Percentiles rank a stretch among this genome's conserved stretches.
phyloP scores from a whole-genome alignment of 2,797 vertebrate species.

The Channa striata region DNA sequence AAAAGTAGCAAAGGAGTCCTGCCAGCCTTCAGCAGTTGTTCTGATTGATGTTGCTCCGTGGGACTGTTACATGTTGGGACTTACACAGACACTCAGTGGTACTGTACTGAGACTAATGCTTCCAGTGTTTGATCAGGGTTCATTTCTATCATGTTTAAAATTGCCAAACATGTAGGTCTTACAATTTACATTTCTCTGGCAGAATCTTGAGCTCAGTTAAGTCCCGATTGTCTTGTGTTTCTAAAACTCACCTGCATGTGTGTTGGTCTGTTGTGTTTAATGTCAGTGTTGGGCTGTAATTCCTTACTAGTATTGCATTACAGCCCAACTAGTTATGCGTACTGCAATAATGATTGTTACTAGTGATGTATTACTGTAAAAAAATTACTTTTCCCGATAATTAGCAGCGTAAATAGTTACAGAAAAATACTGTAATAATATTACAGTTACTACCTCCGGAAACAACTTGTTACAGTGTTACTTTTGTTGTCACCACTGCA shows the following conservation, averaged over 20 bases:
- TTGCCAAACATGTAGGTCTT: neutral
- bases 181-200: neutral
- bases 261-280: conserved; percentile 46
- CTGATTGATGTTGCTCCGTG: conserved; percentile 82
- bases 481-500: no score
- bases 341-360: no score
- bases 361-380: no score
- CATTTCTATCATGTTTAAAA: neutral
- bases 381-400: no score
- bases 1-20: conserved; percentile 36
- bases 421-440: no score
- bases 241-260: conserved; percentile 46
- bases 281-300: no score
- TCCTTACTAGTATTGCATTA: no score
- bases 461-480: no score
- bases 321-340: no score
- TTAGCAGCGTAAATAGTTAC: no score
- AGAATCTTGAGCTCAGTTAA: conserved; percentile 12
- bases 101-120: conserved; percentile 5
- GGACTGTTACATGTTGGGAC: conserved; percentile 84
- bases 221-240: conserved; percentile 9
- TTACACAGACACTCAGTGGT: conserved; percentile 38
- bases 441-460: no score
- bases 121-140: conserved; percentile 4
- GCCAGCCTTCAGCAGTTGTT: conserved; percentile 78